These are phyloP conservation scores for Eretmochelys imbricata DNA, from an alignment of 2,113 vertebrate species.

Conservation along the genomic window DNA sequence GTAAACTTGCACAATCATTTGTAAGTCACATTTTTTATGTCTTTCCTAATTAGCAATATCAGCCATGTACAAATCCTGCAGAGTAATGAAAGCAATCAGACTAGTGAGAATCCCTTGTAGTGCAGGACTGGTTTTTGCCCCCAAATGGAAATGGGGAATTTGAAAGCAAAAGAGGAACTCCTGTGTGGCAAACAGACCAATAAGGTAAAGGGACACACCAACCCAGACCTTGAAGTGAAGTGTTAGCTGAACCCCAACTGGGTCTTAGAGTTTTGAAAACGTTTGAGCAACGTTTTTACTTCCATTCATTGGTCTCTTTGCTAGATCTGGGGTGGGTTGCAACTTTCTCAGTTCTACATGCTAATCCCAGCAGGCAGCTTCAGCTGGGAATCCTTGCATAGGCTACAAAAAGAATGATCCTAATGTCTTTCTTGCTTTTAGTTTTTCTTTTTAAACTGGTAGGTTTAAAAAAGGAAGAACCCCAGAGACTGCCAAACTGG, in stretches of 20 bases:
- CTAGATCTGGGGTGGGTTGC: not conserved
- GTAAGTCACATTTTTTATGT: constrained; percentile 35
- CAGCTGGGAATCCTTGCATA: not conserved
- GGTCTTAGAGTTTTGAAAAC: not conserved
- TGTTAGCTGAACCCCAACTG: not conserved
- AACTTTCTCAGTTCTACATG: not conserved
- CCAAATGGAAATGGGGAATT: too few species aligned
- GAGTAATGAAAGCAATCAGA: not conserved
- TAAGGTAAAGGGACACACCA: not conserved
- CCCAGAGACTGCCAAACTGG: not conserved
- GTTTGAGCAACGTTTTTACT: rapidly evolving
- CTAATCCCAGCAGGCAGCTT: not conserved
- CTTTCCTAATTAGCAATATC: constrained; percentile 31
- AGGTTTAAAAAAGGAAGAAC: not conserved
- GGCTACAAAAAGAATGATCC: not conserved
- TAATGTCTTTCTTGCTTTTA: not conserved
- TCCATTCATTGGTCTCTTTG: not conserved
- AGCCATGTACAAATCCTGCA: not conserved
- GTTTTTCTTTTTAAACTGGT: not conserved
- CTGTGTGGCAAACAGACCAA: not conserved
- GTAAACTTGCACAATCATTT: constrained; percentile 39
- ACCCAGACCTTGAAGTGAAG: not conserved
- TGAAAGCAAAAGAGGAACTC: too few species aligned
- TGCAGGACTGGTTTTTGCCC: not conserved
- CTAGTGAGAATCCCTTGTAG: not conserved